phyloP scores from a whole-genome alignment of 2,113 vertebrate genomes.

The Neogobius melanostomus region DNA sequence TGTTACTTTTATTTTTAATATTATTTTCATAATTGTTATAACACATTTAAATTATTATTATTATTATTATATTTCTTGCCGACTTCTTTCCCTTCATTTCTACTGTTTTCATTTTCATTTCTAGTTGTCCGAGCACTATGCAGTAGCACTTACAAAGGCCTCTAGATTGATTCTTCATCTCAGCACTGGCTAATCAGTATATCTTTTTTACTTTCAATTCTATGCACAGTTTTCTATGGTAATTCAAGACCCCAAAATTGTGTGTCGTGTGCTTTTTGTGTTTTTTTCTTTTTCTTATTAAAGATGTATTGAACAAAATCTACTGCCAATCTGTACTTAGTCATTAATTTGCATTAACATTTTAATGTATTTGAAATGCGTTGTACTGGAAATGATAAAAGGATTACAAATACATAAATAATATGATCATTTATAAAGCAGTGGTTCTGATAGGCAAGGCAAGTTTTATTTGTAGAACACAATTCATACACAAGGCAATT shows the following conservation, averaged over 20 bases:
- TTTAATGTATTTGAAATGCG: no score
- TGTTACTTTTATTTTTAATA: neutral
- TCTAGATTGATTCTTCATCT: neutral
- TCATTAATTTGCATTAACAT: neutral
- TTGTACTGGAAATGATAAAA: no score
- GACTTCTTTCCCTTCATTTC: neutral
- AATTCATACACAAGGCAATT: no score
- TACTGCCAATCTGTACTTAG: neutral
- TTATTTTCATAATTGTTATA: neutral
- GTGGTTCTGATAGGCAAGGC: no score
- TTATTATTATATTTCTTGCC: neutral
- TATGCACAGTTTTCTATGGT: constrained; percentile 10
- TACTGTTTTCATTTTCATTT: no score
- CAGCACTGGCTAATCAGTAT: constrained; percentile 11
- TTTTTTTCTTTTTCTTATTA: neutral
- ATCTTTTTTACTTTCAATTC: neutral
- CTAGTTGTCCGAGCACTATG: constrained; percentile 10
- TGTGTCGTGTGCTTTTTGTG: constrained; percentile 10
- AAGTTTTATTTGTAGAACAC: no score
- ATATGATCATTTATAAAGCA: no score
- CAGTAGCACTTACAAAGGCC: constrained; percentile 25
- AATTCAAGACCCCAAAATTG: constrained; percentile 2
- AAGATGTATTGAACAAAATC: neutral
- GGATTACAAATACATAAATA: no score
- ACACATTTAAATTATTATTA: neutral